Evolutionary conservation across 2,113 vertebrate species (phyloP), one percentile per base, ranked within the genome.

Genomic region (Brachirus orientalis): DNA sequence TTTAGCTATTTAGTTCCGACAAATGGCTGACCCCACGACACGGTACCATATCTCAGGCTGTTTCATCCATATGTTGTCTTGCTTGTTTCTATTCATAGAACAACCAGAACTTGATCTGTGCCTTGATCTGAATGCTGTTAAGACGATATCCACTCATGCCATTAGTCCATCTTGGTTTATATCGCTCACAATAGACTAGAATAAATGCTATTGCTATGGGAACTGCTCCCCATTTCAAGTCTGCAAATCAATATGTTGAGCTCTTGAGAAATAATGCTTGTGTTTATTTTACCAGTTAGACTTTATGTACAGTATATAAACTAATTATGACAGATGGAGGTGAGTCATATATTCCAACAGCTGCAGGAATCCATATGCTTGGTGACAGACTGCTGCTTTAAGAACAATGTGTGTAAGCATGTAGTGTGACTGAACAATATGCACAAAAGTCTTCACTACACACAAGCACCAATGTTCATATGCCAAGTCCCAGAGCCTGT

Each of bases 51-150:
- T 77, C 63, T 74, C 48, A 46, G 40, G 50, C 41, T 22, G 64
- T 73, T 76, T 84, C 69, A 80, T 81, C 82, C 78, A 83, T 81
- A 77, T 84, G 80, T 85, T 76, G 55, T 54, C 75, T 18, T 72
- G 65, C 64, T n/a, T 56, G 71, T 63, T 63, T 77, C 89, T 90
- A 91, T 90, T 91, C 84, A 85, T 92, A 87, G 83, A 69, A 37
- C 50, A 47, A 12, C 17, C 60, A 79, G 78, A 86, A 90, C 86
- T 71, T 72, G 86, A 88, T 83, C 78, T 74, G 66, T 22, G 54
- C 59, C 65, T 60, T 71, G 59, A 80, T 78, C 85, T 80, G 53
- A 60, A 50, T 65, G 60, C 66, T 17, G 50, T 86, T 63, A 84
- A 90, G 82, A 74, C 37, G 77, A 82, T 55, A 69, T 40, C 47